Percentiles rank a stretch among this genome's conserved stretches.
phyloP scores from a whole-genome alignment of 2,888 invertebrate genomes.

The Lasioglossum lativentre region DNA sequence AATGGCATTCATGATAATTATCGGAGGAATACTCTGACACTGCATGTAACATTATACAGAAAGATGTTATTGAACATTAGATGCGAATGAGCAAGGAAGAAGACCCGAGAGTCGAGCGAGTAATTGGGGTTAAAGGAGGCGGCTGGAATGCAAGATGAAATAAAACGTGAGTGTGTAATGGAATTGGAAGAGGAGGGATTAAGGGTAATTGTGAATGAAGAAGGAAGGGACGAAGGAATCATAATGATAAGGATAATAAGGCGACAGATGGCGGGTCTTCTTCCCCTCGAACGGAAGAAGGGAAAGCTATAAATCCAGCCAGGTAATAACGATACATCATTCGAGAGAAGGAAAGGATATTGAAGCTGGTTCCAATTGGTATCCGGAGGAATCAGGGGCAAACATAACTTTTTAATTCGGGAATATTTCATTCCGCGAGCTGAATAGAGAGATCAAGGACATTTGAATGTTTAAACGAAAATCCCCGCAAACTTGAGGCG shows the following conservation, averaged over 20 bases:
- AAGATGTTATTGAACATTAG: slow-evolving; percentile 4
- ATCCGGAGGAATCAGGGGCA: neutral
- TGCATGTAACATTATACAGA: neutral
- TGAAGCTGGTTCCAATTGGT: neutral
- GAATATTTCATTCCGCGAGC: neutral
- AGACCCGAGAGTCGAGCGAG: neutral
- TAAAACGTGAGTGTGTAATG: neutral
- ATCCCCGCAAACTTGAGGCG: neutral
- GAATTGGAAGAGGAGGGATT: neutral
- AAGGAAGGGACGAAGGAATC: neutral
- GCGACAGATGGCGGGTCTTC: neutral
- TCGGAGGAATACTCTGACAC: neutral
- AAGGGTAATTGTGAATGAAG: neutral
- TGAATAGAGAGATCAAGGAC: neutral
- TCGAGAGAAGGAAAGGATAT: neutral
- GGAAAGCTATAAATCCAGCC: slow-evolving; percentile 7
- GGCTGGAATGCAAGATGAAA: neutral
- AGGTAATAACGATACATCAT: neutral
- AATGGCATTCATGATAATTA: slow-evolving; percentile 1
- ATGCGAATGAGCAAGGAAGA: neutral
- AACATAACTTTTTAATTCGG: neutral
- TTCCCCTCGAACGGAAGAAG: neutral
- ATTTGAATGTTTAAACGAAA: slow-evolving; percentile 7
- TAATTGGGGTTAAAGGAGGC: slow-evolving; percentile 7
- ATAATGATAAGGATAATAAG: neutral